Conservation (phyloP, 2,888 invertebrate species). For the Tenodera sinensis region DNA sequence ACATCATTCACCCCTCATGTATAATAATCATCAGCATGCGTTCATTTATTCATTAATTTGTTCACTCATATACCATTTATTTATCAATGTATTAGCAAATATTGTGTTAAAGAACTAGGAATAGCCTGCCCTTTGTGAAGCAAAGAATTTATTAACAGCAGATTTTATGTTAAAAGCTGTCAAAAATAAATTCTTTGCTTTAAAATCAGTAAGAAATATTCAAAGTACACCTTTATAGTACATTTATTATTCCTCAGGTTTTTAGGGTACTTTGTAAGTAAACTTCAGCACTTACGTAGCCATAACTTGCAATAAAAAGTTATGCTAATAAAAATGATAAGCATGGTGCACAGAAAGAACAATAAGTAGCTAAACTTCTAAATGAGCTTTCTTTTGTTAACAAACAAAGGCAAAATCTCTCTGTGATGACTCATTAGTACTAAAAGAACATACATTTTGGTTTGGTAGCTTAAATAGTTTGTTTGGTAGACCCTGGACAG, state of each 20-base stretch:
- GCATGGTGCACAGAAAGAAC: not conserved
- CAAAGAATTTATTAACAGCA: not conserved
- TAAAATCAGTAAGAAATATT: not conserved
- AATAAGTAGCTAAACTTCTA: not conserved
- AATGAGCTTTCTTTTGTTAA: not conserved
- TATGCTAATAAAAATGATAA: not conserved
- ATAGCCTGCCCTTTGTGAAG: not conserved
- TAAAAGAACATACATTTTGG: no score
- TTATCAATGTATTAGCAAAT: not conserved
- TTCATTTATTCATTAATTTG: not conserved
- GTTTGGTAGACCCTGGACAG: no score
- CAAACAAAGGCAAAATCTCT: not conserved
- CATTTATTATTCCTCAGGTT: not conserved
- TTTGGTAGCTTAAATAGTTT: no score
- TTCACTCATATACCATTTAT: not conserved
- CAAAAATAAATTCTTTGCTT: not conserved
- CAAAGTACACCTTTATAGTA: not conserved
- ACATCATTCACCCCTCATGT: not conserved
- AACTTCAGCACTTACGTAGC: not conserved
- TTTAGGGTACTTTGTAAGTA: not conserved
- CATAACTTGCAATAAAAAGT: not conserved
- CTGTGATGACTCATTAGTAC: not conserved
- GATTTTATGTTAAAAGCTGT: not conserved
- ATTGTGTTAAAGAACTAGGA: not conserved
- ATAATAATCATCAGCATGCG: not conserved